Evolutionary conservation across 2,797 vertebrate genomes (phyloP), one percentile per base, ranked within the genome.

Genomic region (Cottoperca gobio): DNA sequence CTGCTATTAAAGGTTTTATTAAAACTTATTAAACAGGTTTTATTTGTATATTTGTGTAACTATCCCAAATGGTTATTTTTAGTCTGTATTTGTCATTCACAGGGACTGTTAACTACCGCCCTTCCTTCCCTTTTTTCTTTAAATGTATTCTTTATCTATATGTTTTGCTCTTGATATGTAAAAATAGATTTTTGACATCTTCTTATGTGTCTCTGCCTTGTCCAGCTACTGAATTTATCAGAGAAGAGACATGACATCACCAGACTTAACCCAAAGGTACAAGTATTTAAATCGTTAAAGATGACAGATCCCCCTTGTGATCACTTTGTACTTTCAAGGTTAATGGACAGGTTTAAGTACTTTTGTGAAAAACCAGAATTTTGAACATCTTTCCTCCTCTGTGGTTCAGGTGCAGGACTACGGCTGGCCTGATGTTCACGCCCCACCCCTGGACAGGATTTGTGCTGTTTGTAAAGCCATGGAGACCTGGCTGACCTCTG

Each of bases 381-480:
- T 24, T 0, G 53, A 59, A 43, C 39, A 17, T 40, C 33, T 55
- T 5, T 50, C 59, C 48, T 72, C 45, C 26, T 33, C 9, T 84
- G 55, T 13, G 31, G 2, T 61, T 24, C 86, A 98, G 97, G 96
- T 98, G 58, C 95, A 97, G 83, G 96, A 98, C 88, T 97, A 96
- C 1, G 96, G 96, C 78, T 98, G 97, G 97, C 97, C 97, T 0
- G 96, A 98, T 81, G 91, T 95, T 68, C 97, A 98, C 0, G 96
- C 97, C 0, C 97, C 97, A 0, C 95, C 96, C 0, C 89, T 98
- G 83, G 97, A 98, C 90, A 95, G 94, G 82, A 95, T 98, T 71
- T 97, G 97, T 70, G 94, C 96, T 58, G 90, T 97, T 75, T 98
- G 97, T 92, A 98, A 97, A 83, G 94, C 95, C 84, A 96, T 98